Evolutionary conservation across 2,888 invertebrate genomes (phyloP), one percentile per base, ranked within the genome.

Genomic region (Labia minor): DNA sequence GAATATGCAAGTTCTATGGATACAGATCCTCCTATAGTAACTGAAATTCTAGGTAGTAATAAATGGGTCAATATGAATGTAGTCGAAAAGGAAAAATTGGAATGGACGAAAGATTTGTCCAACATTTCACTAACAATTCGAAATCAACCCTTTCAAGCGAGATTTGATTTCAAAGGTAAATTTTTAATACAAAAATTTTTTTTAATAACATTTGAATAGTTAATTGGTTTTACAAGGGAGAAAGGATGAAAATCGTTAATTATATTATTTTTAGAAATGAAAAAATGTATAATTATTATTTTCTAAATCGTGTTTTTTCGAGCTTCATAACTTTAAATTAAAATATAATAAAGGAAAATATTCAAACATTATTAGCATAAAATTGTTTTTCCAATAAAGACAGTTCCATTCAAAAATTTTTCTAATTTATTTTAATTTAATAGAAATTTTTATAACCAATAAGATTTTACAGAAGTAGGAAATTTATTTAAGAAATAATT

Each of bases 61-160:
- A 84, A 86, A 64, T 95, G 92, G 91, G 75, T 93, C 0, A 85
- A 95, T 75, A 95, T 95, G 84, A 85, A 92, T 76, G 81, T 85
- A n/a, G 76, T 94, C 62, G 96, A 96, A 78, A 83, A 84, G 70
- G 89, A 91, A 71, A 96, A 96, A 77, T 76, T 95, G 18, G 86
- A 88, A 73, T 96, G 96, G 95, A 91, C 92, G 83, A 86, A 87
- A 75, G 83, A 86, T 68, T 77, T 86, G n/a, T 81, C 85, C 0
- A 78, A 78, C 70, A 72, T 77, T 10, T 74, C 81, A 16, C 69
- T 73, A n/a, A 62, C 69, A 3, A 11, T 68, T 11, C 77, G 82
- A 1, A 81, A 85, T 68, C 81, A 85, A 72, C 82, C 84, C 1
- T 92, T 88, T 75, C 88, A 90, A 78, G 92, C 92, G 10, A 81